Evolutionary conservation across 2,888 invertebrate genomes (phyloP), one percentile per base, ranked within the genome.

Genomic region (Xanthostigma xanthostigma): DNA sequence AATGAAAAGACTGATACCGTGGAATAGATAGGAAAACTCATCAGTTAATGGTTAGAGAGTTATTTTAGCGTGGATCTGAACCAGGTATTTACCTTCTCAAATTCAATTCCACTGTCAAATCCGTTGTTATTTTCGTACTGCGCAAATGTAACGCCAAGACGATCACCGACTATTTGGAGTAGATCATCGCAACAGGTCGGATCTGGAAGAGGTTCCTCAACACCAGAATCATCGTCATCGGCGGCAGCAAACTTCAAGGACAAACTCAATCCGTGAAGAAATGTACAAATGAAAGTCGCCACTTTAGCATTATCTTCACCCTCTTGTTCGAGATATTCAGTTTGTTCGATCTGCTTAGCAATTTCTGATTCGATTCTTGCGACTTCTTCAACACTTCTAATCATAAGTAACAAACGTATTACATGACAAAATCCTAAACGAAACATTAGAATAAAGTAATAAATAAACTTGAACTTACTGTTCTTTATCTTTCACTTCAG

Each of bases 401-500:
- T 41, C 11, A 13, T 8, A 44, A 13, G 12, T n/a, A 37, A 37
- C 4, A 12, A n/a, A 12, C 12, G 6, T 11, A 13, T 41, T 6
- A 13, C 11, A 13, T 3, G 6, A 41, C 41, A 13, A 13, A 13
- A 13, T 13, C 12, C 5, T 6, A 17, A 41, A 41, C 14, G 34
- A 34, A 38, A 11, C 11, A n/a, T 38, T 38, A 12, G 11, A 38
- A 38, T n/a, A 11, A 38, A n/a, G 38, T 12, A 38, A 38, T n/a
- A 12, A 12, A n/a, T 12, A 27, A 3, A 27, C 27, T 27, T 42
- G 17, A 39, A 66, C 76, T 70, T 66, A 88, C 88, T 82, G 80
- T 68, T 88, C 86, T 51, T 79, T 80, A 58, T 86, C 85, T 63
- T 84, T 84, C 10, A 81, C 82, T 55, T 87, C 85, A 0, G 84